Percentiles rank a stretch among this genome's conserved stretches.
Evolutionary conservation across 2,113 vertebrate genomes (phyloP).

Genomic region (Oriolus oriolus): DNA sequence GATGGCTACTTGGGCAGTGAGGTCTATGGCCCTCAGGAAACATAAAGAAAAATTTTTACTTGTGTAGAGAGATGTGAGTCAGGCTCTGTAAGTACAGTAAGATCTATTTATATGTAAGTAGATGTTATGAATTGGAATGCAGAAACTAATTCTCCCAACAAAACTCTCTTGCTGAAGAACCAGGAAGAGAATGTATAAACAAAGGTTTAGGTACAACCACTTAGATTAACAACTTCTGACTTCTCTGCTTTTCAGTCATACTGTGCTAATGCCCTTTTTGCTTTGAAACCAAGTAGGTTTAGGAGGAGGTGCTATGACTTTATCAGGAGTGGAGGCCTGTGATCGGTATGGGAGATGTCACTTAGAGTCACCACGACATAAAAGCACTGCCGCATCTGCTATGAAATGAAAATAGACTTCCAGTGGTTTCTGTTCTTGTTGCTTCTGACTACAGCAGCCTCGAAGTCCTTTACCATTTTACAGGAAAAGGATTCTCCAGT

Average conservation of each 20-base stretch:
- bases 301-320: background rate
- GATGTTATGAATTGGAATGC: background rate
- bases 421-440: background rate
- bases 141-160: background rate
- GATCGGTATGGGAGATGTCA: background rate
- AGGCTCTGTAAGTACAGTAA: background rate
- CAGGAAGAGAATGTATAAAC: background rate
- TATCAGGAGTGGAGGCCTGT: background rate
- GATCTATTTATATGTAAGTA: background rate
- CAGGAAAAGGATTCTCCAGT: background rate
- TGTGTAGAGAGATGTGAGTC: background rate
- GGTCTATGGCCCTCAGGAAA: background rate
- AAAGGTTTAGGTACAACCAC: background rate
- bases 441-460: background rate
- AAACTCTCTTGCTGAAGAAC: background rate
- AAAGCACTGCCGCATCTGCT: background rate
- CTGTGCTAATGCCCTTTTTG: background rate
- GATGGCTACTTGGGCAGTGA: background rate
- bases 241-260: background rate
- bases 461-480: background rate
- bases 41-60: background rate
- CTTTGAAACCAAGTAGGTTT: background rate
- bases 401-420: background rate
- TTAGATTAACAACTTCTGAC: background rate
- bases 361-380: background rate